phyloP scores from a whole-genome alignment of 2,797 vertebrate genomes.

The Sphaeramia orbicularis region DNA sequence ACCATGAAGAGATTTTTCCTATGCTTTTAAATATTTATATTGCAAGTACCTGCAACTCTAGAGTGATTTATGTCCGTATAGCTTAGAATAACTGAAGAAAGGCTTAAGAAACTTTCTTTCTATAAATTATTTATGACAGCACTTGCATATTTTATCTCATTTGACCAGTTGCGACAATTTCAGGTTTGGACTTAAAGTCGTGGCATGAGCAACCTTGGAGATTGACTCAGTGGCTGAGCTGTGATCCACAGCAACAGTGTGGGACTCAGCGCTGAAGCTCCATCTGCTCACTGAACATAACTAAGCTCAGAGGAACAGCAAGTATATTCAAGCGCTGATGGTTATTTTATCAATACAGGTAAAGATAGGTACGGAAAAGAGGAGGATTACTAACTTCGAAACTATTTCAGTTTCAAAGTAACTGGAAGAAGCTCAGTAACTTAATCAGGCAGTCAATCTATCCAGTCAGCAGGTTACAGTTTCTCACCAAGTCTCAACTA shows the following conservation, averaged over 20 bases:
- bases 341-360: conserved; percentile 31
- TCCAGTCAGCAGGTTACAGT: not conserved
- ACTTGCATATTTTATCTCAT: conserved; percentile 24
- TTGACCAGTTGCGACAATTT: conserved; percentile 41
- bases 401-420: conserved; percentile 2
- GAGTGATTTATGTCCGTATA: not conserved
- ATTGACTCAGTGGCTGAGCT: conserved; percentile 74
- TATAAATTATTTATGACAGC: conserved; percentile 8
- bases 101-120: not conserved
- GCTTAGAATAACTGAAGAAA: not conserved
- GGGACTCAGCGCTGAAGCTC: conserved; percentile 68
- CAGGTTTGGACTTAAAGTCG: conserved; percentile 47
- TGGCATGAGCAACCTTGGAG: conserved; percentile 65
- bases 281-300: conserved; percentile 73
- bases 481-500: conserved; percentile 2
- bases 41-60: conserved; percentile 2
- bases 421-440: conserved; percentile 20
- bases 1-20: not conserved
- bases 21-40: conserved; percentile 3
- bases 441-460: conserved; percentile 2
- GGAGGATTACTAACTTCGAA: conserved; percentile 1
- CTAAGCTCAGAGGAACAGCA: conserved; percentile 42
- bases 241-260: too few species aligned
- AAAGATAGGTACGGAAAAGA: conserved; percentile 13
- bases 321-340: conserved; percentile 43